phyloP scores from a whole-genome alignment of 2,113 vertebrate genomes.

The Brienomyrus brachyistius region DNA sequence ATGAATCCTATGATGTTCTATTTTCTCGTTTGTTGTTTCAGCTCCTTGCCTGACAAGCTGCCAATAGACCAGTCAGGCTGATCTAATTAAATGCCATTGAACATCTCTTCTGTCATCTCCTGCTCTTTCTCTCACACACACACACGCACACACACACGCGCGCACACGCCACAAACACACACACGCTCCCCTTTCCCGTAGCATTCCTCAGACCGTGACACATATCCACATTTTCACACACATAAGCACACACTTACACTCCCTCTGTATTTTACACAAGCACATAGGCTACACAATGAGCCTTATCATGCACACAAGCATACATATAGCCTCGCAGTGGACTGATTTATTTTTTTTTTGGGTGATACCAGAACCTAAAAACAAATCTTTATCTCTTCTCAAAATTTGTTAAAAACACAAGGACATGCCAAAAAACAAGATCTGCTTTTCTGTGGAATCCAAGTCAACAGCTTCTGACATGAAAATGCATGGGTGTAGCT shows the following conservation, averaged over 20 bases:
- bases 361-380: conserved; percentile 40
- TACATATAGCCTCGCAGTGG: conserved; percentile 22
- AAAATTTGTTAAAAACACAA: conserved; percentile 52
- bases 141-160: conserved; percentile 16
- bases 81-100: conserved; percentile 47
- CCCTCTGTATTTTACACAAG: not conserved
- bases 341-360: conserved; percentile 21
- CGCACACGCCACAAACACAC: conserved; percentile 24
- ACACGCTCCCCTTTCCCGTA: not conserved
- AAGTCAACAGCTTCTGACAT: conserved; percentile 56
- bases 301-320: not conserved
- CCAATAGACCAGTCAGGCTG: conserved; percentile 43
- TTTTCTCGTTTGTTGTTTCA: conserved; percentile 33
- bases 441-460: conserved; percentile 44
- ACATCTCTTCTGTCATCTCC: conserved; percentile 41
- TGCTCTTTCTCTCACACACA: conserved; percentile 19
- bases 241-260: conserved; percentile 2
- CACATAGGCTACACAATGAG: not conserved
- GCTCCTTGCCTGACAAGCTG: conserved; percentile 33
- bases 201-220: not conserved
- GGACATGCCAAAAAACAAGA: conserved; percentile 46
- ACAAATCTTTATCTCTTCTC: conserved; percentile 52
- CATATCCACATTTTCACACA: conserved; percentile 19
- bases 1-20: not conserved
- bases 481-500: conserved; percentile 53